Evolutionary conservation across 2,797 vertebrate species (phyloP), one percentile per base, ranked within the genome.

Genomic region (Threskiornis aethiopicus): DNA sequence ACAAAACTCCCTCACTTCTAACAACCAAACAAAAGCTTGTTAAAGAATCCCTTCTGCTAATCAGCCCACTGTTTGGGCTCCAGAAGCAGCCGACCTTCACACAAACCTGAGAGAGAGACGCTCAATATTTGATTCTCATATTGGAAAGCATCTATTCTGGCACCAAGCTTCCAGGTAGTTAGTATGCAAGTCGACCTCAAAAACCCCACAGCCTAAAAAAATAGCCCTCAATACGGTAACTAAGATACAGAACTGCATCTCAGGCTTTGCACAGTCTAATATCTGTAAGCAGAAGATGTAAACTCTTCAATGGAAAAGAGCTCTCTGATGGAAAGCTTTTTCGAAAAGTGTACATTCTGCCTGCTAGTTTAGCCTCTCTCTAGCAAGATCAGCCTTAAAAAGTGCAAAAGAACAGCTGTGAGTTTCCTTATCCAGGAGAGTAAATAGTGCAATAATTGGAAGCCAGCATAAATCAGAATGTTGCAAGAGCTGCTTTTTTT

Each of bases 401-500:
- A 51, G 21, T 57, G 75, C 84, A 59, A 21, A 52, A 46, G 83
- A 97, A 84, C 42, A 90, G 87, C 59, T 89, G 90, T n/a, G 70
- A n/a, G 39, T 75, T 54, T 69, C 71, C 89, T 84, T 81, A 85
- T 72, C 80, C 87, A 89, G 72, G 89, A 93, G 25, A 90, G 90
- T 46, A 85, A 83, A 94, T 52, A 92, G 52, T 28, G 58, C 79
- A 96, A 88, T 89, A 93, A 93, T 3, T 79, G 75, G 61, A 88
- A 58, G 28, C 14, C 93, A 93, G 86, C 42, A 91, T 66, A 95
- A 86, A 81, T 28, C 85, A 72, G 80, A 85, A 77, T 82, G 87
- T 82, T 97, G 84, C 93, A 97, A 97, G 62, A 75, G 59, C 35
- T 64, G 58, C 37, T 81, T 57, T 49, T 67, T 88, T n/a, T 18